These are phyloP conservation scores for Dimorphilus gyrociliatus DNA, from an alignment of 2,888 invertebrate genomes.

Conservation along the genomic window DNA sequence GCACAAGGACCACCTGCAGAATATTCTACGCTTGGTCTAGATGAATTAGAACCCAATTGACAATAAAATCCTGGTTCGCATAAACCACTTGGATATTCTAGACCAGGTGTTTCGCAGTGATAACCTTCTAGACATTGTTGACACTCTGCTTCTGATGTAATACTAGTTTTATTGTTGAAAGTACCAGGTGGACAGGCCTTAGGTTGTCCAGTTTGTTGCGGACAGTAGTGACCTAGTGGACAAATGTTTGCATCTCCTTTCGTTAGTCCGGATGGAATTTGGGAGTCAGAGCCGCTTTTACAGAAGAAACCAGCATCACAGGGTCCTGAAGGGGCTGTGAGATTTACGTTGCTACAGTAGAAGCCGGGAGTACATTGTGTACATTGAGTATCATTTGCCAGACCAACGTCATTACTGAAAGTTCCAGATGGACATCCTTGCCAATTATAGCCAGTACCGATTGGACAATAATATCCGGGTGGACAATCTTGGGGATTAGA, in stretches of 20 bases:
- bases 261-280: constrained; percentile 15
- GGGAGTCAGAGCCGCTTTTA: constrained; percentile 18
- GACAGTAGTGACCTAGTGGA: constrained; percentile 27
- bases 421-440: constrained; percentile 29
- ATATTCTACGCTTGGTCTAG: constrained; percentile 15
- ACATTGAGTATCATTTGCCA: constrained; percentile 21
- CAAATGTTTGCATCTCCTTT: constrained; percentile 23
- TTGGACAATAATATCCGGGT: constrained; percentile 28
- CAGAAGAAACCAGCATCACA: constrained; percentile 29
- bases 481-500: constrained; percentile 20
- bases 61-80: constrained; percentile 27
- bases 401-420: constrained; percentile 16
- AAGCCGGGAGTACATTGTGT: constrained; percentile 25
- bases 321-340: constrained; percentile 19
- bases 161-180: constrained; percentile 22
- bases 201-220: constrained; percentile 18
- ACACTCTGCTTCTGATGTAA: constrained; percentile 14
- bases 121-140: constrained; percentile 23
- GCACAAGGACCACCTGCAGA: constrained; percentile 28
- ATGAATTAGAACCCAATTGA: constrained; percentile 18
- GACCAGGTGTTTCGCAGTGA: constrained; percentile 23
- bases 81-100: constrained; percentile 19
- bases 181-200: constrained; percentile 24
- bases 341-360: constrained; percentile 21
- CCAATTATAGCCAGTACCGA: constrained; percentile 23